Evolutionary conservation across 2,888 invertebrate species (phyloP).

Genomic region (Cremastinae sp.): DNA sequence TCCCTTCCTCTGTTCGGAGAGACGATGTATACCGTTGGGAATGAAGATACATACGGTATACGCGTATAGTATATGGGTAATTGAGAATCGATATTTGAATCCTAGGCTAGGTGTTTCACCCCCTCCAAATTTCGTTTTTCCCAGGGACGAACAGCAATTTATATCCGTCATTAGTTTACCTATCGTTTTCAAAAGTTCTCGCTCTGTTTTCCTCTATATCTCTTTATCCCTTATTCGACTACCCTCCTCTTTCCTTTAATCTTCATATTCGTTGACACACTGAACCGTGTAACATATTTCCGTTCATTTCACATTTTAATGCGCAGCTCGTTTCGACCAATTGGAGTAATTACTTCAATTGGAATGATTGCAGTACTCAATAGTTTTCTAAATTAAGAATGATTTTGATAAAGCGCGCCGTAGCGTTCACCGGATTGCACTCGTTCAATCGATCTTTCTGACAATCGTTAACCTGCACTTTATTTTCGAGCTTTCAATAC

Average conservation of each 20-base stretch:
- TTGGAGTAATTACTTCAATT: constrained; percentile 47
- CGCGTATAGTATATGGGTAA: constrained; percentile 26
- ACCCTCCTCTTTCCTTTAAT: neutral
- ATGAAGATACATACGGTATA: constrained; percentile 54
- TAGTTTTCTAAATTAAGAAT: constrained; percentile 45
- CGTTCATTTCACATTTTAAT: constrained; percentile 53
- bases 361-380: constrained; percentile 40
- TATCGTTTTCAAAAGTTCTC: constrained; percentile 41
- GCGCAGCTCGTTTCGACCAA: constrained; percentile 51
- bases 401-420: constrained; percentile 11
- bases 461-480: no score
- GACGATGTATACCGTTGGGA: constrained; percentile 41
- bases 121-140: constrained; percentile 22
- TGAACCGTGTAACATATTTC: constrained; percentile 10
- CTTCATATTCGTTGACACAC: neutral
- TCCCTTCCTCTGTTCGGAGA: constrained; percentile 21
- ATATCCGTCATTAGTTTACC: constrained; percentile 58
- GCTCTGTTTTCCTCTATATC: constrained; percentile 29
- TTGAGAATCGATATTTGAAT: constrained; percentile 62
- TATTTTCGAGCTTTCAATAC: no score
- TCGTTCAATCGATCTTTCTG: no score
- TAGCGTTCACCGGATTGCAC: neutral
- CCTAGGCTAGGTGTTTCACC: constrained; percentile 25
- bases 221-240: constrained; percentile 4
- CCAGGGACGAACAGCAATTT: constrained; percentile 47